Evolutionary conservation across 2,113 vertebrate genomes (phyloP).

Genomic region (Pithys albifrons): DNA sequence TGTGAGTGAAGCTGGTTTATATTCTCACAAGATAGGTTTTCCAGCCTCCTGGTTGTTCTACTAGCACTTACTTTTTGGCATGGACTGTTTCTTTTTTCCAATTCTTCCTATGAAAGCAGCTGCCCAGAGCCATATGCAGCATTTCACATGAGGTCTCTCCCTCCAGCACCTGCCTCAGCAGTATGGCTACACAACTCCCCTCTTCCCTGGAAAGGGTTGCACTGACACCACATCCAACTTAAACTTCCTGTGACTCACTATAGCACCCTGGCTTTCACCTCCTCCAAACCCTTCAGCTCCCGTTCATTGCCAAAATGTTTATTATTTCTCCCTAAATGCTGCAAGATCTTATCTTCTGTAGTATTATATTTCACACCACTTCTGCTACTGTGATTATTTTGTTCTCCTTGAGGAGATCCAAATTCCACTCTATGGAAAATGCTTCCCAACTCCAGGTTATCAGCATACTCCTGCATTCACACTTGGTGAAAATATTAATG

Average conservation of each 20-base stretch:
- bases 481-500: not conserved
- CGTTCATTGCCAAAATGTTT: not conserved
- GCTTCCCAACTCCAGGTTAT: not conserved
- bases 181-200: fast-evolving
- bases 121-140: fast-evolving
- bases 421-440: not conserved
- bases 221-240: not conserved
- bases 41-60: not conserved
- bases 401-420: not conserved
- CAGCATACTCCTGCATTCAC: not conserved
- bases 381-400: not conserved
- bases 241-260: not conserved
- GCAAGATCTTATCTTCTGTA: not conserved
- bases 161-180: not conserved
- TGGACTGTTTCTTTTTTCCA: not conserved
- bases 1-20: not conserved
- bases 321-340: not conserved
- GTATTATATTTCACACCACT: not conserved
- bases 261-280: not conserved
- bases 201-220: not conserved
- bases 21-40: not conserved
- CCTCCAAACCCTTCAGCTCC: not conserved
- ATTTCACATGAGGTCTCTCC: not conserved
- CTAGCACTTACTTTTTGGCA: not conserved
- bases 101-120: not conserved